Evolutionary conservation across 2,797 vertebrate species (phyloP).

Genomic region (Spondyliosoma cantharus): DNA sequence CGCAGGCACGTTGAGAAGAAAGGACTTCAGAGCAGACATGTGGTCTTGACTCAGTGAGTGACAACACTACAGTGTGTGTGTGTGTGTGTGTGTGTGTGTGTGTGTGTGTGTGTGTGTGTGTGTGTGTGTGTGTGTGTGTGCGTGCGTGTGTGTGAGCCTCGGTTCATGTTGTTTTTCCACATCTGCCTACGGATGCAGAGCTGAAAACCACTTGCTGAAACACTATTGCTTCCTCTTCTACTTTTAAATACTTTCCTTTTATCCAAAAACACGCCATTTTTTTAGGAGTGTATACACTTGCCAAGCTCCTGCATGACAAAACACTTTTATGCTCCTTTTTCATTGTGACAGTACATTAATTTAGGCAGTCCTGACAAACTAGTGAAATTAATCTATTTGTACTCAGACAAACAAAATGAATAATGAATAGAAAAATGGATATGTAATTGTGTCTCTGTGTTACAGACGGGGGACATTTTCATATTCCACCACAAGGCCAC

Average conservation of each 20-base stretch:
- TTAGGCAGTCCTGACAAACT: conserved; percentile 18
- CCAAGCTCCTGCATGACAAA: conserved; percentile 39
- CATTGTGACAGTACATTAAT: conserved; percentile 32
- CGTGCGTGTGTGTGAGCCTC: conserved; percentile 30
- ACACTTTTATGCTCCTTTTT: conserved; percentile 15
- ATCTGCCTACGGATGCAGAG: conserved; percentile 70
- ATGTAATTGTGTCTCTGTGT: conserved; percentile 10
- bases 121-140: conserved; percentile 49
- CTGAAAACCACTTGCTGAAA: conserved; percentile 70
- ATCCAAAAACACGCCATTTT: conserved; percentile 55
- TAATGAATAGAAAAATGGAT: conserved; percentile 24
- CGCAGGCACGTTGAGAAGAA: conserved; percentile 74
- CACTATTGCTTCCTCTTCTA: conserved; percentile 73
- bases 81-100: conserved; percentile 46
- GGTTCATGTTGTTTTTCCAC: conserved; percentile 71
- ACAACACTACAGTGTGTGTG: conserved; percentile 66
- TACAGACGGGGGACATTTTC: conserved; percentile 2
- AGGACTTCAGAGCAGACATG: conserved; percentile 80
- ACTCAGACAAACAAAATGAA: conserved; percentile 15
- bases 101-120: conserved; percentile 48
- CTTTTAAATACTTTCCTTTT: conserved; percentile 66
- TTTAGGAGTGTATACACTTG: conserved; percentile 44
- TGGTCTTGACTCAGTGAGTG: conserved; percentile 80
- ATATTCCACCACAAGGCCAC: conserved; percentile 21
- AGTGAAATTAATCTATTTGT: neutral